Conservation (phyloP, 2,797 vertebrate species). For the Tragopan temminckii region DNA sequence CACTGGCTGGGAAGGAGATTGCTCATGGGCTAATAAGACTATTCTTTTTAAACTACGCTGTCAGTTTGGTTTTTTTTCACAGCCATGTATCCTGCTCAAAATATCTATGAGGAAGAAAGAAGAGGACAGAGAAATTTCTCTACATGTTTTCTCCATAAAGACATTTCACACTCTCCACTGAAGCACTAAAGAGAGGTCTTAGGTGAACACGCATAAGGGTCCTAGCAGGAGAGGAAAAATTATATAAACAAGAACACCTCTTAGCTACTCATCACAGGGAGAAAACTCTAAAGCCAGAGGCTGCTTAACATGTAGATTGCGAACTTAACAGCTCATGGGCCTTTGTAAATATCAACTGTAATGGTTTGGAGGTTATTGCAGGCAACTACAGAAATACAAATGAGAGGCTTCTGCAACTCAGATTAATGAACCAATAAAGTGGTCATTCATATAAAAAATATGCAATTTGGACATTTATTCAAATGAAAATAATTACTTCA, state of each 20-base stretch:
- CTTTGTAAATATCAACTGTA: neutral
- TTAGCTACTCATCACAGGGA: neutral
- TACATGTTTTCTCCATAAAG: neutral
- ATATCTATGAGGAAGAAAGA: neutral
- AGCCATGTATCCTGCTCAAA: neutral
- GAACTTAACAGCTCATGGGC: neutral
- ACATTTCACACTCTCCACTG: neutral
- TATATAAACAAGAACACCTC: neutral
- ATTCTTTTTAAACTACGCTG: too few relatives aligned
- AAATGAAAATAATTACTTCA: conserved; percentile 35
- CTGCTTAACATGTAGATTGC: neutral
- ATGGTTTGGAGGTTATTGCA: neutral
- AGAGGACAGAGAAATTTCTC: neutral
- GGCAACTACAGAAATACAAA: neutral
- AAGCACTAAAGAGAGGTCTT: neutral
- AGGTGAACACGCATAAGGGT: neutral
- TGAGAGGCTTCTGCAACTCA: neutral
- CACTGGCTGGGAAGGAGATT: neutral
- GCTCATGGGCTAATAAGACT: neutral
- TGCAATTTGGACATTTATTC: conserved; percentile 34
- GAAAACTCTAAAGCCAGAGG: neutral
- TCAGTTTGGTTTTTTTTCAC: neutral
- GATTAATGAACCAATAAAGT: conserved; percentile 54
- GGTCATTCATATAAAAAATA: neutral
- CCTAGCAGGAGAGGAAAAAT: neutral